Percentiles rank a stretch among this genome's conserved stretches.
Conservation (phyloP, 1,140 invertebrate species). For the Ephestia elutella region DNA sequence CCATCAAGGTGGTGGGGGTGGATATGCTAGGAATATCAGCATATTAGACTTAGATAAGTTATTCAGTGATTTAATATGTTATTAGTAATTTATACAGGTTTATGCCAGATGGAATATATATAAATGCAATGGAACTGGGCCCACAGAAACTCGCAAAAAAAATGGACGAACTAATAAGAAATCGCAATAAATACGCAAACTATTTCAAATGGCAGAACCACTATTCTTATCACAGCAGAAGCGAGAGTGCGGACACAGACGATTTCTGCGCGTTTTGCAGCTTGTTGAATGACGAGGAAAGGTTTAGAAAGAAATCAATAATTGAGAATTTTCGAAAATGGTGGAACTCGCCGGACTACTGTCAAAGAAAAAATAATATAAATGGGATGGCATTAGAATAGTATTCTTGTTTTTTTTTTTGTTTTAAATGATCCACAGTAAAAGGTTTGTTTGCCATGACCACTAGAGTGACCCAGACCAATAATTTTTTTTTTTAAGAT, state of each 20-base stretch:
- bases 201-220: conserved; percentile 56
- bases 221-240: conserved; percentile 40
- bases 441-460: no score
- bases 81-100: conserved; percentile 41
- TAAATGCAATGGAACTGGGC: conserved; percentile 47
- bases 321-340: conserved; percentile 33
- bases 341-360: conserved; percentile 12
- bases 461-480: no score
- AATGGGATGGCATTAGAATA: neutral
- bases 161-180: conserved; percentile 44
- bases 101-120: conserved; percentile 56
- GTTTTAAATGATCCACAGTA: no score
- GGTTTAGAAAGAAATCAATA: conserved; percentile 29
- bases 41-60: no score
- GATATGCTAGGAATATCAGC: no score
- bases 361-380: neutral
- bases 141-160: conserved; percentile 32
- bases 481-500: no score
- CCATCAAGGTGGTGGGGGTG: no score
- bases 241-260: conserved; percentile 38
- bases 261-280: conserved; percentile 51
- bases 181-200: conserved; percentile 37
- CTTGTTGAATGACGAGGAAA: conserved; percentile 38
- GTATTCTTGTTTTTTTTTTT: no score
- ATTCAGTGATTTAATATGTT: no score